Base-by-base conservation (phyloP, 2,888 invertebrate genomes). In the Emmelina monodactyla region DNA sequence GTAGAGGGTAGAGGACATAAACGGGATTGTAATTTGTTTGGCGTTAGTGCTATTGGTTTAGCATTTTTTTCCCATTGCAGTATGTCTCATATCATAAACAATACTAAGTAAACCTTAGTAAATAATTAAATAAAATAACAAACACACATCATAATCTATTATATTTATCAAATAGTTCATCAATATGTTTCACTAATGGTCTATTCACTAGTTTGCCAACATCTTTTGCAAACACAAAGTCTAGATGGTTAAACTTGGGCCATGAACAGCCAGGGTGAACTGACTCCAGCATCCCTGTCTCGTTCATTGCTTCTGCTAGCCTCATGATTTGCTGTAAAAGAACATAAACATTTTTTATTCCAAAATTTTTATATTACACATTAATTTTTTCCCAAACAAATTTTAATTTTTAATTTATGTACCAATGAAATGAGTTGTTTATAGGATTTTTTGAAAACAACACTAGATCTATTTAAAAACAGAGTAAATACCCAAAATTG, bases 221-320 rank as follows among this genome's bases (percentile, higher is more conserved):
- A 34, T 81, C 70, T 38, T 68, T 75, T 1, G 80, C 79, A 34
- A 70, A 69, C 0, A 58, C 51, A 33, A 80, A 76, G 55, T 81
- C 80, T 3, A 79, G 30, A 37, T 81, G 80, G 53, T 79, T 80
- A 50, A 79, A 76, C 42, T 73, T 79, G 0, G 69, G 66, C 72
- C 75, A 79, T 2, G 51, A 37, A 32, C 68, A 66, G 1, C 58
- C 62, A 0, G 67, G 60, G 12, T 53, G 44, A 0, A 68, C 40
- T 1, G 53, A 55, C 40, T 73, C 69, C 22, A 73, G 47, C 25
- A 59, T 48, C 0, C 73, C 71, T 0, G 44, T 62, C n/a, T 43
- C 39, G 16, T 58, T 58, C 3, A 81, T 50, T 16, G 57, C 49
- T 0, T 53, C 40, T 1, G 68, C 71, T 28, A 81, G 49, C 16